Conservation (phyloP, 1,140 invertebrate genomes). For the Leptinotarsa texana region DNA sequence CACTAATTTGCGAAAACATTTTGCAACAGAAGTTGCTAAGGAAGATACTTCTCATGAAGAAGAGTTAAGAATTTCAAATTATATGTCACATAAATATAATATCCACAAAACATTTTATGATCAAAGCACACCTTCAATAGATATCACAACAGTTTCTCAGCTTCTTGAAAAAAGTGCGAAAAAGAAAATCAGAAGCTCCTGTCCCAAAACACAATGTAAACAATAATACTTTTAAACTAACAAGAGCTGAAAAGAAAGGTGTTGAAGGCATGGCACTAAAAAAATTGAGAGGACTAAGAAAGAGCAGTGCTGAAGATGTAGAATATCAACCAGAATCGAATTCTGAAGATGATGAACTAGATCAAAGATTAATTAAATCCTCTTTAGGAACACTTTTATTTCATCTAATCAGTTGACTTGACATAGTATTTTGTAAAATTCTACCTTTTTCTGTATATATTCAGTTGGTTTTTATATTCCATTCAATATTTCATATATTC, state of each 20-base stretch:
- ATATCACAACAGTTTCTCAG: not conserved
- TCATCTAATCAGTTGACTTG: not conserved
- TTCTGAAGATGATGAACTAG: not conserved
- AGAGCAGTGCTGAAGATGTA: not conserved
- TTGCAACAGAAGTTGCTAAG: slow-evolving; percentile 15
- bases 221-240: not conserved
- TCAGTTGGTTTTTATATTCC: no score
- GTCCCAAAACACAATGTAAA: not conserved
- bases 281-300: not conserved
- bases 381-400: not conserved
- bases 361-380: not conserved
- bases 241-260: not conserved
- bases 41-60: slow-evolving; percentile 10
- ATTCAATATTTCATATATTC: no score
- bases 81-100: slow-evolving; percentile 14
- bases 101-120: slow-evolving; percentile 7
- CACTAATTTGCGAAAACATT: slow-evolving; percentile 15
- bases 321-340: not conserved
- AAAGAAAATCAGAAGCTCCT: not conserved
- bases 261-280: not conserved
- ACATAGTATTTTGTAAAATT: slow-evolving; percentile 8
- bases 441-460: not conserved
- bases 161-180: slow-evolving; percentile 7
- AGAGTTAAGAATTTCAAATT: slow-evolving; percentile 10
- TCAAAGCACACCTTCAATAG: slow-evolving; percentile 5